Evolutionary conservation across 2,113 vertebrate genomes (phyloP), one percentile per base, ranked within the genome.

Genomic region (Cavia aperea): DNA sequence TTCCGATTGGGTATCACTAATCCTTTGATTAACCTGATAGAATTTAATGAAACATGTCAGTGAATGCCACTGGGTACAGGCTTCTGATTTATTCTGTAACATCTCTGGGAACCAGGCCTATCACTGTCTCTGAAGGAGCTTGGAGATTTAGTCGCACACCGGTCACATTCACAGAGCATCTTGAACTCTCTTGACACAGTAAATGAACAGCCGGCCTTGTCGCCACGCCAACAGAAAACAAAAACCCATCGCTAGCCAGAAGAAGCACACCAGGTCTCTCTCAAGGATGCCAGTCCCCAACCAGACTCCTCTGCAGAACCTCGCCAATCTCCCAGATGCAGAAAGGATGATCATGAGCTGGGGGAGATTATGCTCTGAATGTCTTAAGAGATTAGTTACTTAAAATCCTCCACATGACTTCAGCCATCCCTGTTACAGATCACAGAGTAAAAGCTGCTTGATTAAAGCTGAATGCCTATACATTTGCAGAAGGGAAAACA

Each of bases 371-470:
- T 7, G 62, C 85, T 93, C 72, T 39, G 91, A 94, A 89, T 83
- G 81, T 96, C 86, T 96, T 96, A 96, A 93, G 89, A 95, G 96
- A 96, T 96, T 96, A 96, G 88, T 91, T 95, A 91, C 90, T 95
- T 94, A 95, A 94, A 96, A 96, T 93, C 95, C 94, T 96, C 91
- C 92, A 68, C 93, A 70, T 95, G 95, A 96, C 95, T 96, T 94
- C 92, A 83, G 95, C 83, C 94, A 73, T 79, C 51, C 90, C 29
- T 7, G 9, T 43, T 77, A 86, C 93, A 95, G 94, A 94, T 94
- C 95, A 95, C 92, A 91, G 89, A 94, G 91, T 43, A 86, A 96
- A 94, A 95, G 96, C 78, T 56, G 12, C 90, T 87, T 95, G 95
- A 94, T 96, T 93, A 96, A 92, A 91, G 95, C 93, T 18, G 84